Conservation (phyloP, 2,888 invertebrate genomes). For the Melinaea marsaeus region DNA sequence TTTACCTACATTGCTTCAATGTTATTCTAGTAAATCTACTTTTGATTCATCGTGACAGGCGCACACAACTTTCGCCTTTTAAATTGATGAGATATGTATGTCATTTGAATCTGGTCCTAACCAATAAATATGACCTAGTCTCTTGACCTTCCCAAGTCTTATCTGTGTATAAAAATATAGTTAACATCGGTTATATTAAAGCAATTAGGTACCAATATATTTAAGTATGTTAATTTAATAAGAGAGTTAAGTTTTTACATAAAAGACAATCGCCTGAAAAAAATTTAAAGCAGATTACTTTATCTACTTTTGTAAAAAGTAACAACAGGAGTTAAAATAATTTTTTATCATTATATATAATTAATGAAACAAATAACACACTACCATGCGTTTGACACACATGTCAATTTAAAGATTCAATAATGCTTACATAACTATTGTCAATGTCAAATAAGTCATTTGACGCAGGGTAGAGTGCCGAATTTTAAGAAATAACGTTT, state of each 20-base stretch:
- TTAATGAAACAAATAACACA: background rate
- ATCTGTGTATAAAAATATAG: no score
- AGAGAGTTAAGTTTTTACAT: no score
- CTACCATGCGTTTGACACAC: no score
- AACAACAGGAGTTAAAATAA: background rate
- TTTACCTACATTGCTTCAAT: conserved; percentile 32
- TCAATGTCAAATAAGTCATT: no score
- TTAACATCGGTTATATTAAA: no score
- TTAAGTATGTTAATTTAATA: no score
- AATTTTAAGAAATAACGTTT: no score
- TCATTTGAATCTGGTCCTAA: background rate
- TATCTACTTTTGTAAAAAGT: background rate
- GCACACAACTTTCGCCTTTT: conserved; percentile 32
- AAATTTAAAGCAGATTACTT: background rate
- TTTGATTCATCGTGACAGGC: conserved; percentile 33
- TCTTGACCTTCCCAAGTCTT: background rate
- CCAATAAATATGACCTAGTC: background rate
- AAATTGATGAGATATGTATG: conserved; percentile 20
- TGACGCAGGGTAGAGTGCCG: no score
- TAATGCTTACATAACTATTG: no score
- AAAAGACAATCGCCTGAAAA: background rate
- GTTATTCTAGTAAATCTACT: conserved; percentile 32
- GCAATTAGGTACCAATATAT: no score
- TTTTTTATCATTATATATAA: background rate
- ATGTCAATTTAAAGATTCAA: no score